Percentiles rank a stretch among this genome's conserved stretches.
Conservation (phyloP, 2,113 vertebrate genomes). For the Crotalus horridus region DNA sequence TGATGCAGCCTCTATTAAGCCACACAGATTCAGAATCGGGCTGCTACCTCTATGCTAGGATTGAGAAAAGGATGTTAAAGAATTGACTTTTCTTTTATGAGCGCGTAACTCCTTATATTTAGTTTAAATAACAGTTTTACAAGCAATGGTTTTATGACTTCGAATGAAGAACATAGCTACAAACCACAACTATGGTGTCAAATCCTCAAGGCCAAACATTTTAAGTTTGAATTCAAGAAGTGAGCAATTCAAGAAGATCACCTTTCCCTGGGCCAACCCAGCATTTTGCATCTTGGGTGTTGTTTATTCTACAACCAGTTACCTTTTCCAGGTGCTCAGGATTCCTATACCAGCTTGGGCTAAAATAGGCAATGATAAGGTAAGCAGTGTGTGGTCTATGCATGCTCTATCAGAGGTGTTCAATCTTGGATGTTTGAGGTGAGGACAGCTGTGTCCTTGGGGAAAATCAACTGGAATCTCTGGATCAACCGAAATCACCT, state of each 20-base stretch:
- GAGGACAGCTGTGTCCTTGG: not conserved
- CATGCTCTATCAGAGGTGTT: not conserved
- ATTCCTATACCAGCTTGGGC: conserved; percentile 12
- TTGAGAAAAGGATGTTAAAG: not conserved
- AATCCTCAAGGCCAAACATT: not conserved
- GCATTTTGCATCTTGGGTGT: not conserved
- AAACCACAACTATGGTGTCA: not conserved
- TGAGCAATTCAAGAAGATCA: no score
- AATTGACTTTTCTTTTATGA: no score
- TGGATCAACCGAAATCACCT: not conserved
- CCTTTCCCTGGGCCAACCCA: not conserved
- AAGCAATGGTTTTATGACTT: not conserved
- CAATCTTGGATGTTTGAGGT: not conserved
- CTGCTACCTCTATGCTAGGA: not conserved
- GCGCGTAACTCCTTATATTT: no score
- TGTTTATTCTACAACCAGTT: not conserved
- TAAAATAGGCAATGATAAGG: conserved; percentile 8
- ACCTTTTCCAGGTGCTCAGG: conserved; percentile 21
- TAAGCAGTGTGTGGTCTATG: not conserved
- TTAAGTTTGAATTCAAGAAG: not conserved
- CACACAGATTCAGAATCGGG: not conserved
- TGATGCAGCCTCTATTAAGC: no score
- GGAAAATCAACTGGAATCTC: not conserved
- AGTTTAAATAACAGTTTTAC: not conserved
- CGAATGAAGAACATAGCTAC: not conserved